phyloP scores from a whole-genome alignment of 2,113 vertebrate species.

The Elanoides forficatus region DNA sequence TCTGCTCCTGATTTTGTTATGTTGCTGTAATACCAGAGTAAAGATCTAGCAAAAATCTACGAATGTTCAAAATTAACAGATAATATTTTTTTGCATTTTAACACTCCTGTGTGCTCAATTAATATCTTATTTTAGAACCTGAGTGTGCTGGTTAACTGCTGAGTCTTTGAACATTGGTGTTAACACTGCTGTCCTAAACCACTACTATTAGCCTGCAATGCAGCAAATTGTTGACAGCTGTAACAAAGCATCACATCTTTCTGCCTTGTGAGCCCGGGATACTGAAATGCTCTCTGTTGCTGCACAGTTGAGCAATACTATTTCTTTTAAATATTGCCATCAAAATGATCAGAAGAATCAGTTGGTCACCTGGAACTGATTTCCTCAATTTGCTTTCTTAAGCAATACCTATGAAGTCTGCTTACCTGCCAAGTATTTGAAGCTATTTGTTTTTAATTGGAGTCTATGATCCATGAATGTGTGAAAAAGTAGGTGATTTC shows the following conservation, averaged over 20 bases:
- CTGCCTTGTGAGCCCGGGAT: conserved; percentile 5
- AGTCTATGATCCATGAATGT: neutral
- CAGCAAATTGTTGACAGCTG: conserved; percentile 52
- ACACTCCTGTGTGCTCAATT: neutral
- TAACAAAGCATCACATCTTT: conserved; percentile 50
- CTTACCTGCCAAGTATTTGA: neutral
- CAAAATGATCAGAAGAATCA: neutral
- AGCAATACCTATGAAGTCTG: neutral
- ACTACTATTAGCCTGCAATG: conserved; percentile 50
- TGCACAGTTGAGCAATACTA: neutral
- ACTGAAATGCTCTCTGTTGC: neutral
- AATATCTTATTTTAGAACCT: neutral
- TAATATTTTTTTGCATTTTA: conserved; percentile 29
- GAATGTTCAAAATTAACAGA: conserved; percentile 6
- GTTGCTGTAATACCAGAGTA: neutral
- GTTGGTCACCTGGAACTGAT: neutral
- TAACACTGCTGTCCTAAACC: conserved; percentile 30
- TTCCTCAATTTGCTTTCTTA: neutral
- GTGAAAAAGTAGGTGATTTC: neutral
- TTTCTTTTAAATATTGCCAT: neutral
- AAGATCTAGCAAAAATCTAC: conserved; percentile 3
- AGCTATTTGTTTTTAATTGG: neutral
- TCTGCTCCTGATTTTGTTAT: neutral
- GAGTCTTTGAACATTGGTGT: conserved; percentile 14
- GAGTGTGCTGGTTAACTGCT: neutral